These are phyloP conservation scores for Sapayoa aenigma DNA, from an alignment of 2,113 vertebrate genomes.

Conservation along the genomic window DNA sequence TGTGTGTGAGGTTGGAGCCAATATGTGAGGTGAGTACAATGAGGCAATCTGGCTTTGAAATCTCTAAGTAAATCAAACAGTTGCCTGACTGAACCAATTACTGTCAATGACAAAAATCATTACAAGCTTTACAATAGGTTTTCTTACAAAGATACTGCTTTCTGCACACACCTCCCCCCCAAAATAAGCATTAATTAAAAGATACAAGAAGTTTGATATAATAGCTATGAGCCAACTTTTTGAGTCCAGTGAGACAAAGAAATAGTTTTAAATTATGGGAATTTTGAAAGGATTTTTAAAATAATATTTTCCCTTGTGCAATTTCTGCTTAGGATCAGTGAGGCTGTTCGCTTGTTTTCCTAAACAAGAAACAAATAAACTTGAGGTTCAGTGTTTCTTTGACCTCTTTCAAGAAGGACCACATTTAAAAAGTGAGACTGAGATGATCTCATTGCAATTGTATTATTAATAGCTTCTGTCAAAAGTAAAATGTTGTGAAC, in stretches of 20 bases:
- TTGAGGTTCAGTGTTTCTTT: not conserved
- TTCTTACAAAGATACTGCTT: not conserved
- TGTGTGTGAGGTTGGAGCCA: not conserved
- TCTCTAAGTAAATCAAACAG: not conserved
- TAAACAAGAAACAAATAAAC: not conserved
- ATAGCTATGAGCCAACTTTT: not conserved
- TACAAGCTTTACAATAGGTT: not conserved
- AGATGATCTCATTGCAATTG: not conserved
- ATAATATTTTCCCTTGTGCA: not conserved
- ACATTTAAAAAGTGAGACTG: not conserved
- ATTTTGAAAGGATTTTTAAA: not conserved
- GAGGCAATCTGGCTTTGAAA: not conserved
- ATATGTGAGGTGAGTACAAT: not conserved
- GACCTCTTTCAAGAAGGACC: not conserved
- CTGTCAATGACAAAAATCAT: not conserved
- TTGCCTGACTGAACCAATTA: not conserved
- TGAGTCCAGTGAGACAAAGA: not conserved
- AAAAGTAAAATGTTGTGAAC: not conserved
- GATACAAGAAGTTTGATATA: not conserved
- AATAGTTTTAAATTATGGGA: not conserved
- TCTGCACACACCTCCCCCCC: accelerated
- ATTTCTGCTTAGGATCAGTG: not conserved
- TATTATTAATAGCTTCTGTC: not conserved
- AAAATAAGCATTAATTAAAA: not conserved
- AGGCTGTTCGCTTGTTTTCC: not conserved